Evolutionary conservation across 64 coral and sea anemone species (phyloP), one percentile per base, ranked within the genome.

Genomic region (Dendrophyllia cribrosa): DNA sequence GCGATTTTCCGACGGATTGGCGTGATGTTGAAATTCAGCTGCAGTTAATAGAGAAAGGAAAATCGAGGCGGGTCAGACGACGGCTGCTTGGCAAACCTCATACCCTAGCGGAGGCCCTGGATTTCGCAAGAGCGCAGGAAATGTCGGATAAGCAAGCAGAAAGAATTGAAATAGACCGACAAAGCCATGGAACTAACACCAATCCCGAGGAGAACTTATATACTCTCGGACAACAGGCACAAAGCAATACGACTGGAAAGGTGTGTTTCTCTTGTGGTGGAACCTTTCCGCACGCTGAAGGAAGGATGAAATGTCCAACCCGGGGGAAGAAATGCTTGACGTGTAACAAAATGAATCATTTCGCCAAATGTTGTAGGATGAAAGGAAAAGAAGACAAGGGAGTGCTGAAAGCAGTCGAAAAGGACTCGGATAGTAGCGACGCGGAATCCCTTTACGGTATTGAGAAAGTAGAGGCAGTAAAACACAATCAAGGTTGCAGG

Each of bases 101-200:
- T n/a, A 47, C 46, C 11, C 56, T 78, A 47, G 26, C 44, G 22
- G 76, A 82, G 61, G 48, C 78, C 17, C 55, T 82, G 19, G 78
- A 82, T 16, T n/a, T 58, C 26, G 53, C 78, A 58, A 82, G 78
- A 82, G 55, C 78, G n/a, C 78, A 82, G 53, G 78, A 82, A 82
- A 13, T 82, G 61, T 56, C 24, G 44, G 24, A 82, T 62, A 82
- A 62, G 8, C 58, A 62, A 82, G 55, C 58, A 12, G 58, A 56
- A 56, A 82, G 78, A 82, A 82, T 82, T 56, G 58, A 82, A 82
- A 82, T 34, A 14, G 78, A 62, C 26, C 78, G 26, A 69, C n/a
- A 69, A 69, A 69, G 66, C 34, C 34, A 34, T 34, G 34, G 34
- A 34, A 34, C 34, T 34, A 2, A 34, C 34, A 34, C 34, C 34